Conservation (phyloP, 2,888 invertebrate species). For the Cephus pygmeus region DNA sequence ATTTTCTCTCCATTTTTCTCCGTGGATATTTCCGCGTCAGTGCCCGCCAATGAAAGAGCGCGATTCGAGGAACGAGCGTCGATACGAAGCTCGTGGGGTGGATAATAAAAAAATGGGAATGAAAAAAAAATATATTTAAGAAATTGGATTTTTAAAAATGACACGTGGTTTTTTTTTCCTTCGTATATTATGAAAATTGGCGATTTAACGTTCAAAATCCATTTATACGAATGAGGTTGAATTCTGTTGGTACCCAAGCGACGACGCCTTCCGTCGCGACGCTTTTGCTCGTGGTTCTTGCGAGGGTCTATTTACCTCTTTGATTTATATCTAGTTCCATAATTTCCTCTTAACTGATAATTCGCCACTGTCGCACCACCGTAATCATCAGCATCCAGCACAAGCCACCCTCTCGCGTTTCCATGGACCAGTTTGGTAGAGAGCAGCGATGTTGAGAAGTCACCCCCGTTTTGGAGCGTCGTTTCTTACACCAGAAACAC, state of each 20-base stretch:
- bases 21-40: background rate
- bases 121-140: too few species aligned
- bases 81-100: too few species aligned
- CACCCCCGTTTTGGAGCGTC: too few species aligned
- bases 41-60: background rate
- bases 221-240: constrained; percentile 42
- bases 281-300: background rate
- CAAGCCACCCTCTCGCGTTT: constrained; percentile 30
- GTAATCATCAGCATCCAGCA: constrained; percentile 26
- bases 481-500: too few species aligned
- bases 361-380: constrained; percentile 35
- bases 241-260: constrained; percentile 10
- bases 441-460: too few species aligned
- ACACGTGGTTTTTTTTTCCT: too few species aligned
- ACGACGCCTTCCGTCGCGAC: background rate
- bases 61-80: too few species aligned
- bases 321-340: constrained; percentile 63
- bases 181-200: constrained; percentile 34
- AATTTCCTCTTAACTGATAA: constrained; percentile 63
- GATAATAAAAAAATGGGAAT: too few species aligned
- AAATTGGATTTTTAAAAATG: too few species aligned
- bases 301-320: constrained; percentile 12
- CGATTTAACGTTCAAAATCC: constrained; percentile 46
- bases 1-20: background rate
- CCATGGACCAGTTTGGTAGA: background rate